Conservation (phyloP, 2,113 vertebrate species). For the Ptilorrhoa leucosticta region DNA sequence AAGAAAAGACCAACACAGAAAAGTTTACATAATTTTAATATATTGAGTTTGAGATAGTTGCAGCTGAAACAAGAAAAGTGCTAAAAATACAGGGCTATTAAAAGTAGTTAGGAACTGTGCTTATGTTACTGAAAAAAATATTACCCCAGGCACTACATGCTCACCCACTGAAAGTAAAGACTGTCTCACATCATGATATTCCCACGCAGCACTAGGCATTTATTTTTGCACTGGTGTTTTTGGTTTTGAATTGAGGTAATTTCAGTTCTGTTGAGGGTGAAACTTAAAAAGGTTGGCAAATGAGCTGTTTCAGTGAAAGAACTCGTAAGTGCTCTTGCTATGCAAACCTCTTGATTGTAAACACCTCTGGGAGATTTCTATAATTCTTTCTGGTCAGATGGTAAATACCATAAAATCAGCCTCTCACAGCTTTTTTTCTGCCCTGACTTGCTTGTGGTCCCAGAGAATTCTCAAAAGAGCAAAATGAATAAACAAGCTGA, state of each 20-base stretch:
- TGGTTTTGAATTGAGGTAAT: neutral
- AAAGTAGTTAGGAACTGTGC: neutral
- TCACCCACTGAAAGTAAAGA: neutral
- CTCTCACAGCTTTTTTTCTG: neutral
- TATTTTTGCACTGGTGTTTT: neutral
- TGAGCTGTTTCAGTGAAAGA: neutral
- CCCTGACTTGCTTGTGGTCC: neutral
- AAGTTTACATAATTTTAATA: neutral
- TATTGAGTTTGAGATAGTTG: neutral
- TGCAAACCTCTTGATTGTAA: neutral
- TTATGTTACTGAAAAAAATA: neutral
- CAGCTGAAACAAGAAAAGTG: neutral
- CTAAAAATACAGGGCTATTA: neutral
- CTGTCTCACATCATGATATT: neutral
- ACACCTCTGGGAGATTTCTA: neutral
- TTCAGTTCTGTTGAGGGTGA: neutral
- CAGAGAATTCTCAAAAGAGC: neutral
- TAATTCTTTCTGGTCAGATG: slow-evolving; percentile 2
- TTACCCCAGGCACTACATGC: neutral
- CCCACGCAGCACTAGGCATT: neutral
- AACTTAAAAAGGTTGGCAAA: neutral
- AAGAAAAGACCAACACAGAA: neutral
- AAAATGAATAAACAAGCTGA: neutral
- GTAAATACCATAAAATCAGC: slow-evolving; percentile 7
- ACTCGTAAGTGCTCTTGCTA: neutral